phyloP scores from a whole-genome alignment of 2,797 vertebrate species.

The Nannoperca obscura region DNA sequence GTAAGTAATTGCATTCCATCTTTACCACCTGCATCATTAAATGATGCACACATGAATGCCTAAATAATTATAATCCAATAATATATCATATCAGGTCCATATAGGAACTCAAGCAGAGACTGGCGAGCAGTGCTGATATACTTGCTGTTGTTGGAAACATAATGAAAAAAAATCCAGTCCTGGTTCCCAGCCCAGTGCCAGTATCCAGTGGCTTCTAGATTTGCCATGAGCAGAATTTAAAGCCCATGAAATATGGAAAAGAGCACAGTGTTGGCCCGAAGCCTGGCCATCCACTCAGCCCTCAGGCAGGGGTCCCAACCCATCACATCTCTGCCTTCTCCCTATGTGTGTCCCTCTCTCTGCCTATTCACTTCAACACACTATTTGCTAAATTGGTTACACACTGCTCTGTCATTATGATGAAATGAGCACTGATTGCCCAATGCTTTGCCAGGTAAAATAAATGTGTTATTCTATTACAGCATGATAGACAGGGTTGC shows the following conservation, averaged over 20 bases:
- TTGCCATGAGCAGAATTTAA: conserved; percentile 69
- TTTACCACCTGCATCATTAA: not conserved
- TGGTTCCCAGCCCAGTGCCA: conserved; percentile 35
- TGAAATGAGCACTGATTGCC: conserved; percentile 73
- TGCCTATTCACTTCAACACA: conserved; percentile 43
- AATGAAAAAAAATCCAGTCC: conserved; percentile 41
- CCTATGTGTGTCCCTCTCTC: conserved; percentile 21
- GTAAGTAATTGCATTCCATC: not conserved
- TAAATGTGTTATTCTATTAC: conserved; percentile 79
- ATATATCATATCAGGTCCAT: conserved; percentile 1
- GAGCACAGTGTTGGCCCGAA: conserved; percentile 69
- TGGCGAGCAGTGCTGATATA: conserved; percentile 5
- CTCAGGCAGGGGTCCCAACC: conserved; percentile 63
- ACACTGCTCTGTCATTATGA: conserved; percentile 69
- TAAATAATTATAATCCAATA: not conserved
- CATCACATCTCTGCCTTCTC: conserved; percentile 47
- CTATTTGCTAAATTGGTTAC: conserved; percentile 69
- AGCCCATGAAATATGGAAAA: conserved; percentile 78
- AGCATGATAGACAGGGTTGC: conserved; percentile 70
- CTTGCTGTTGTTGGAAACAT: conserved; percentile 45
- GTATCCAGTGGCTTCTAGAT: conserved; percentile 50
- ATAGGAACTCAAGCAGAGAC: conserved; percentile 20
- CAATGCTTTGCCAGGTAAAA: conserved; percentile 77
- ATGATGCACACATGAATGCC: not conserved
- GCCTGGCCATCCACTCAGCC: conserved; percentile 71